Evolutionary conservation across 2,113 vertebrate species (phyloP).

Genomic region (Bujurquina vittata): DNA sequence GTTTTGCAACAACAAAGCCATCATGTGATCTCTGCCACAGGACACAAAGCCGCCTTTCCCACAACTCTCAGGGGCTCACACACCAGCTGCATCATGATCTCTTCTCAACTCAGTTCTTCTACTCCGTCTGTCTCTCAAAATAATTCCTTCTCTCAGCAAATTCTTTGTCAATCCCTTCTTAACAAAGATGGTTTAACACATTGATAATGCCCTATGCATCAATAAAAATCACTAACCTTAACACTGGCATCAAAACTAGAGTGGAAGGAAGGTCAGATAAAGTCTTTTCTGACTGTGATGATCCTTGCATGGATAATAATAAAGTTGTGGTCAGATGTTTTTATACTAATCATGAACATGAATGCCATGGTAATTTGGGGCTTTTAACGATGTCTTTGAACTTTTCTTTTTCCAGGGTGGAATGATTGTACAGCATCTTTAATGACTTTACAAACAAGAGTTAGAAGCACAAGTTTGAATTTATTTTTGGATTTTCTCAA

Average conservation of each 20-base stretch:
- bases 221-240: conserved; percentile 1
- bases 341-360: no score
- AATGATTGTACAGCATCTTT: no score
- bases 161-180: conserved; percentile 34
- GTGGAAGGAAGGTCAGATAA: conserved; percentile 10
- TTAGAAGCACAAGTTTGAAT: no score
- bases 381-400: no score
- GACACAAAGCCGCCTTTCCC: conserved; percentile 51
- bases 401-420: no score
- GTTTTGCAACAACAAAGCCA: conserved; percentile 35
- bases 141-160: conserved; percentile 33
- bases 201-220: neutral
- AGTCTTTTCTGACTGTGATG: neutral
- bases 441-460: no score
- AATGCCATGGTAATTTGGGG: no score
- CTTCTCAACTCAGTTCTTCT: conserved; percentile 52
- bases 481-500: no score
- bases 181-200: conserved; percentile 27
- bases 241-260: neutral
- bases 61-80: conserved; percentile 61
- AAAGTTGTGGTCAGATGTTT: no score
- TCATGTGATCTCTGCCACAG: conserved; percentile 40
- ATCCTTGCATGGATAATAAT: neutral
- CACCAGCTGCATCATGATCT: conserved; percentile 61
- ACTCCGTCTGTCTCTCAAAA: conserved; percentile 25